A percentile compares a stretch with the other conserved stretches of the same genome.
These are phyloP conservation scores for Quadriops clusia DNA, from an alignment of 2,888 invertebrate species.

Conservation along the genomic window DNA sequence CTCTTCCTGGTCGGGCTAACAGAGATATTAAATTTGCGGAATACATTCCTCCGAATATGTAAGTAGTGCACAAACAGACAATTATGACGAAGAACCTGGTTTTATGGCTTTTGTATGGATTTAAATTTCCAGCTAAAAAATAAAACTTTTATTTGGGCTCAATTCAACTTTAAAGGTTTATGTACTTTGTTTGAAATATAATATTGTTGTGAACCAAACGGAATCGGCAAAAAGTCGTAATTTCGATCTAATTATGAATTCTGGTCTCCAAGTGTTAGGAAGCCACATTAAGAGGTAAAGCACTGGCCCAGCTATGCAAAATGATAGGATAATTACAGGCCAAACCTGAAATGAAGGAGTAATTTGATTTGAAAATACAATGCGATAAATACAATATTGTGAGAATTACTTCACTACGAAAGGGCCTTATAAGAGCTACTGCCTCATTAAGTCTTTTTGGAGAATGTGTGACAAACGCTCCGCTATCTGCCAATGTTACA, in stretches of 20 bases:
- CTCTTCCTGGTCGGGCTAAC: constrained; percentile 56
- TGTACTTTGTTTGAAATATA: constrained; percentile 61
- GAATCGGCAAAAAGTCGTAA: constrained; percentile 44
- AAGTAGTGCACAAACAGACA: constrained; percentile 62
- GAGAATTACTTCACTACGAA: constrained; percentile 50
- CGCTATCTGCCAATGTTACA: constrained; percentile 63
- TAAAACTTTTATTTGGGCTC: constrained; percentile 1
- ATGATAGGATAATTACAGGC: constrained; percentile 55
- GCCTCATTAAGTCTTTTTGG: constrained; percentile 63
- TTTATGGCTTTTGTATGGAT: constrained; percentile 51
- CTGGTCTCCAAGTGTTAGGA: constrained; percentile 45
- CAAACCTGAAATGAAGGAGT: constrained; percentile 43
- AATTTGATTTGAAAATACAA: constrained; percentile 6
- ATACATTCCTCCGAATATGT: constrained; percentile 68
- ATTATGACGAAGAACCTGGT: constrained; percentile 57
- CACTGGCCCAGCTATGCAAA: constrained; percentile 55
- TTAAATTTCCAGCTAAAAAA: constrained; percentile 42
- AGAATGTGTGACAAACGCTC: constrained; percentile 64
- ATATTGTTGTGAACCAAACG: constrained; percentile 60
- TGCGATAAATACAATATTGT: constrained; percentile 2
- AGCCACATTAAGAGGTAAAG: constrained; percentile 55
- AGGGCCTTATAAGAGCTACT: constrained; percentile 59
- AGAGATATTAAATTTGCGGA: constrained; percentile 66
- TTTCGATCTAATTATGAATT: constrained; percentile 29
- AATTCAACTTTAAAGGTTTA: constrained; percentile 8